These are phyloP conservation scores for Latrodectus elegans DNA, from an alignment of 2,888 invertebrate genomes.

Conservation along the genomic window DNA sequence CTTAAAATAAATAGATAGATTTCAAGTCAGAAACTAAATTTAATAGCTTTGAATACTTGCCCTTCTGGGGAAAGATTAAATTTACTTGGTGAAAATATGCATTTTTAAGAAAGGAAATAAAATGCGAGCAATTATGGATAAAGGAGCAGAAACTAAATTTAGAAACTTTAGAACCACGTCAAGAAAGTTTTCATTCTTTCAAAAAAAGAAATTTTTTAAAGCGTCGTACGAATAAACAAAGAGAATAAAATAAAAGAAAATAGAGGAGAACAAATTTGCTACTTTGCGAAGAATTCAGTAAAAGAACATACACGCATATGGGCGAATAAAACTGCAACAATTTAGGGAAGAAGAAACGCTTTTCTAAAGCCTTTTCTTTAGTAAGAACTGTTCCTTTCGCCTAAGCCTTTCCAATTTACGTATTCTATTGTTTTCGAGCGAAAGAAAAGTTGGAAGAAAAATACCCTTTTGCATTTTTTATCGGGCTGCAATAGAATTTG, in stretches of 20 bases:
- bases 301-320: not conserved
- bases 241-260: not conserved
- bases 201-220: slow-evolving; percentile 8
- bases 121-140: slow-evolving; percentile 4
- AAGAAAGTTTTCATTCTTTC: not conserved
- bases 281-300: not conserved
- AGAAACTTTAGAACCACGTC: not conserved
- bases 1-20: too few species aligned
- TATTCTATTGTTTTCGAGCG: not conserved
- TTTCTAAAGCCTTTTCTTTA: not conserved
- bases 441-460: not conserved
- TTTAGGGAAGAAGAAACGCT: not conserved
- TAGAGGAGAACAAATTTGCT: not conserved
- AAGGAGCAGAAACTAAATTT: not conserved
- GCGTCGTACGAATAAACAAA: not conserved
- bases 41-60: too few species aligned
- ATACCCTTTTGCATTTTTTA: not conserved
- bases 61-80: too few species aligned
- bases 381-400: not conserved
- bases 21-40: too few species aligned
- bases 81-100: not conserved
- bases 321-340: slow-evolving; percentile 3
- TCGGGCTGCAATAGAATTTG: not conserved
- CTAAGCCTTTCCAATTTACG: not conserved
- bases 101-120: not conserved